These are phyloP conservation scores for Molanna angustata DNA, from an alignment of 2,888 invertebrate genomes.

Conservation along the genomic window DNA sequence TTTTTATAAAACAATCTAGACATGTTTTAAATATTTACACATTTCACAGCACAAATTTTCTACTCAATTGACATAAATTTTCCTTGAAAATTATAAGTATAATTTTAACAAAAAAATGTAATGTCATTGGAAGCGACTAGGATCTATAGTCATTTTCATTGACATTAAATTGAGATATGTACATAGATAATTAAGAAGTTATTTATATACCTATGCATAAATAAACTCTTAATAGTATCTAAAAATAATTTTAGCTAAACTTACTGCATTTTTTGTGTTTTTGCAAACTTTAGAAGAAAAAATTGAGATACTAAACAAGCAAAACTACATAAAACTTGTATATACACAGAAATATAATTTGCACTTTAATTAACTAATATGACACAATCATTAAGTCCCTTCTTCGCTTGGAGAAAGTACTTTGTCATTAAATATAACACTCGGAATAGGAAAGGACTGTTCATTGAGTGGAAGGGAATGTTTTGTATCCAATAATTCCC, in stretches of 20 bases:
- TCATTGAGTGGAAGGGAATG: constrained; percentile 8
- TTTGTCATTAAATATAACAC: constrained; percentile 24
- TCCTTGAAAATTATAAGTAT: not conserved
- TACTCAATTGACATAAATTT: constrained; percentile 29
- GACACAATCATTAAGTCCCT: constrained; percentile 26
- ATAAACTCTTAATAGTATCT: no score
- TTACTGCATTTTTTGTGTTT: not conserved
- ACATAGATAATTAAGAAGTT: no score
- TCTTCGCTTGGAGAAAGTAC: constrained; percentile 26
- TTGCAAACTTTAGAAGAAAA: not conserved
- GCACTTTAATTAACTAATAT: constrained; percentile 23
- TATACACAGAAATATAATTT: no score
- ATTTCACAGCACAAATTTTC: constrained; percentile 31
- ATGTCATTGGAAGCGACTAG: constrained; percentile 19
- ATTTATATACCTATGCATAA: no score
- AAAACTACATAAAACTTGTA: no score
- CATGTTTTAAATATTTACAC: constrained; percentile 22
- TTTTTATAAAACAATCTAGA: constrained; percentile 8
- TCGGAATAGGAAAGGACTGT: constrained; percentile 16
- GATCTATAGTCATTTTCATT: constrained; percentile 12
- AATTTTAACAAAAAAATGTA: constrained; percentile 1
- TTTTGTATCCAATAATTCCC: constrained; percentile 25
- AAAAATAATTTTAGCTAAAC: no score
- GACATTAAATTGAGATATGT: no score
- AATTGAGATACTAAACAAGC: no score